phyloP scores from a whole-genome alignment of 2,888 invertebrate genomes.

The Lepetodrilus schrolli region DNA sequence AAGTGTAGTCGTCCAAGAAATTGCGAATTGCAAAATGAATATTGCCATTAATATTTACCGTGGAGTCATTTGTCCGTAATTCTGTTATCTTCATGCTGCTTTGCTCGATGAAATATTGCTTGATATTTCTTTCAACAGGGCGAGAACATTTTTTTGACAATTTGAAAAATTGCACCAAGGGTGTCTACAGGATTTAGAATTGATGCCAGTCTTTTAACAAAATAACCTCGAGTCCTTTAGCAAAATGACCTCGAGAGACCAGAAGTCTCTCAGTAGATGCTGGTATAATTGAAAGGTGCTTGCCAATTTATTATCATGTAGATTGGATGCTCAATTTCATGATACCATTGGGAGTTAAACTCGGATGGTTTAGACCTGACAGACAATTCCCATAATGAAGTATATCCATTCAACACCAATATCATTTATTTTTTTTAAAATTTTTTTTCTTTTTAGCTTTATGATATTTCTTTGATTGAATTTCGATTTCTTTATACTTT shows the following conservation, averaged over 20 bases:
- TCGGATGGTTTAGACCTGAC: too few species aligned
- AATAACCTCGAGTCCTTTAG: background rate
- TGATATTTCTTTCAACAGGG: background rate
- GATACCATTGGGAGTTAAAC: too few species aligned
- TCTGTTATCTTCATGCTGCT: background rate
- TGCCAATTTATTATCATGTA: too few species aligned
- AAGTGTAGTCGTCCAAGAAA: background rate
- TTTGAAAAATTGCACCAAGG: background rate
- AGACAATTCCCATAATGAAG: too few species aligned
- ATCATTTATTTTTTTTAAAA: too few species aligned
- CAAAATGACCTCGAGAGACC: background rate
- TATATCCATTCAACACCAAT: too few species aligned
- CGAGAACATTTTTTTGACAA: background rate
- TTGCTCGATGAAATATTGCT: background rate
- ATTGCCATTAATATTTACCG: slow-evolving; percentile 20
- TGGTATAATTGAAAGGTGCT: too few species aligned
- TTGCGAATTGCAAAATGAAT: background rate
- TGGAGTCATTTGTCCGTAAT: slow-evolving; percentile 6
- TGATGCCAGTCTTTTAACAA: background rate
- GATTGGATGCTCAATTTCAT: too few species aligned
- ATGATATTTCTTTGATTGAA: too few species aligned
- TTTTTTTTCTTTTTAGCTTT: too few species aligned
- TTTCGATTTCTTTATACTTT: background rate
- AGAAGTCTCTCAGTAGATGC: too few species aligned
- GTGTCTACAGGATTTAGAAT: background rate